These are phyloP conservation scores for Molorchus minor DNA, from an alignment of 2,888 invertebrate species.

Conservation along the genomic window DNA sequence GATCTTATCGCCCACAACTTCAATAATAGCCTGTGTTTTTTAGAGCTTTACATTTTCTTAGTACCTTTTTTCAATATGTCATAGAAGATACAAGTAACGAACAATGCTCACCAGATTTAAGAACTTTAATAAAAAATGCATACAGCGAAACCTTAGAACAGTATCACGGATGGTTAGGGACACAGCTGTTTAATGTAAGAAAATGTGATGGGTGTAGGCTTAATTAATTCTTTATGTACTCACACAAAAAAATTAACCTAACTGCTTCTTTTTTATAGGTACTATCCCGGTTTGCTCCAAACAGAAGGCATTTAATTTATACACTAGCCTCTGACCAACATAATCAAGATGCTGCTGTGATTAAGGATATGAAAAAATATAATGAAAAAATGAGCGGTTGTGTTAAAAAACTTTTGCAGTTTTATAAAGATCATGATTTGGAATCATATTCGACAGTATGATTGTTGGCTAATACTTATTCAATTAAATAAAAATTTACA, in stretches of 20 bases:
- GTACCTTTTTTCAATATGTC: slow-evolving; percentile 68
- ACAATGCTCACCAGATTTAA: slow-evolving; percentile 66
- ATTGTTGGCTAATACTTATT: too few species aligned
- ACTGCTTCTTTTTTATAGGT: slow-evolving; percentile 41
- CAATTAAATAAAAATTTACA: too few species aligned
- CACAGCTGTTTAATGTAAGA: slow-evolving; percentile 76
- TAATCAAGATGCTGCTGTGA: slow-evolving; percentile 55
- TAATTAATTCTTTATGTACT: background rate
- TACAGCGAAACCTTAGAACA: slow-evolving; percentile 77
- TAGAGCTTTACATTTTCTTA: slow-evolving; percentile 73
- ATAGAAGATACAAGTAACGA: slow-evolving; percentile 64
- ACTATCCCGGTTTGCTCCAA: slow-evolving; percentile 53
- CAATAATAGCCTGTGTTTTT: too few species aligned
- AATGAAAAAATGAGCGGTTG: slow-evolving; percentile 68
- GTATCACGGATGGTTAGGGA: slow-evolving; percentile 80
- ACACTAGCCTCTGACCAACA: slow-evolving; percentile 49
- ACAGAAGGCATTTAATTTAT: slow-evolving; percentile 46
- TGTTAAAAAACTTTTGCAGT: slow-evolving; percentile 68
- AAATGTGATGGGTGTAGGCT: background rate
- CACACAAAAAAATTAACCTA: background rate
- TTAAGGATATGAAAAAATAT: slow-evolving; percentile 62
- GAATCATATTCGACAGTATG: slow-evolving; percentile 50
- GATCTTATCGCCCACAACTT: too few species aligned
- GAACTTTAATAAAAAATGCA: slow-evolving; percentile 70
- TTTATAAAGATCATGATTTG: slow-evolving; percentile 69